These are phyloP conservation scores for Zoanthus gigantus DNA, from an alignment of 92 coral and sea anemone species.

Conservation along the genomic window DNA sequence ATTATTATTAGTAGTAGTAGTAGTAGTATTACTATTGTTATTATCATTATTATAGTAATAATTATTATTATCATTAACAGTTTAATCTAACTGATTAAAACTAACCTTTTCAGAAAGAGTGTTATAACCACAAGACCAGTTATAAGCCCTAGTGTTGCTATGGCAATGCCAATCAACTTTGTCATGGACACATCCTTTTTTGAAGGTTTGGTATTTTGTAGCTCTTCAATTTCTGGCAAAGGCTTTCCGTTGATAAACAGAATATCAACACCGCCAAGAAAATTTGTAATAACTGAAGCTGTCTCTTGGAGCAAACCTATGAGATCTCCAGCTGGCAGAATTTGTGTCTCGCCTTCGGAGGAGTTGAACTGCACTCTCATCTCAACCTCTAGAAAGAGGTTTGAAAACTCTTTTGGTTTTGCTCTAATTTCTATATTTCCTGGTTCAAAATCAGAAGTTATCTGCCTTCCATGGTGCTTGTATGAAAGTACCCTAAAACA, in stretches of 20 bases:
- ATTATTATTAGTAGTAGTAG: too few species aligned
- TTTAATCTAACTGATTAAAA: background rate
- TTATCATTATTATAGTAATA: too few species aligned
- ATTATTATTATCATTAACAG: too few species aligned
- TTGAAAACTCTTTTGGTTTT: slow-evolving; percentile 29
- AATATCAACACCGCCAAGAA: slow-evolving; percentile 14
- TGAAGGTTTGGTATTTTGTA: background rate
- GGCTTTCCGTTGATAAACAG: slow-evolving; percentile 25
- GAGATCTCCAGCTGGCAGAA: background rate
- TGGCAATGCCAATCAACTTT: slow-evolving; percentile 10
- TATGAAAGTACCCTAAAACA: background rate
- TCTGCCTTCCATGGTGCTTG: background rate
- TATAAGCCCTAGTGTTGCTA: background rate
- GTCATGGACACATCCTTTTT: background rate
- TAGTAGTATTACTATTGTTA: too few species aligned
- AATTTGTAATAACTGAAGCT: background rate
- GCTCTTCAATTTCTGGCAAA: slow-evolving; percentile 1
- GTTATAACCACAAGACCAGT: background rate
- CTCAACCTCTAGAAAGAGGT: slow-evolving; percentile 35
- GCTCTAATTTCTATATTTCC: slow-evolving; percentile 8
- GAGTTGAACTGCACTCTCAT: background rate
- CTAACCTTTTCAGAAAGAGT: slow-evolving; percentile 18
- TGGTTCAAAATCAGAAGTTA: background rate
- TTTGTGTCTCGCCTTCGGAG: background rate
- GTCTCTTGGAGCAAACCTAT: slow-evolving; percentile 25